phyloP scores from a whole-genome alignment of 2,797 vertebrate species.

The Rhincodon typus region DNA sequence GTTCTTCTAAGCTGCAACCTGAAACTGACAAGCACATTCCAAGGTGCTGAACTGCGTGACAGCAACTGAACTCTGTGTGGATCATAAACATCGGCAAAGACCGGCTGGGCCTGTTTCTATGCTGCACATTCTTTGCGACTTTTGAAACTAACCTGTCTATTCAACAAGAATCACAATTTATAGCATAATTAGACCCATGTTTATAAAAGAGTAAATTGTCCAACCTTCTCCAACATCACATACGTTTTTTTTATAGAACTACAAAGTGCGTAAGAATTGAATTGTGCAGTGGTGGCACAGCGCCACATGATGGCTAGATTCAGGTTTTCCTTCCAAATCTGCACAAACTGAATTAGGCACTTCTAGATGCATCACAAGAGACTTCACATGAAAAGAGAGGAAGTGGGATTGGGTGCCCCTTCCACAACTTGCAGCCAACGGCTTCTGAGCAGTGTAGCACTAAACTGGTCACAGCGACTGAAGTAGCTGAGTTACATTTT shows the following conservation, averaged over 20 bases:
- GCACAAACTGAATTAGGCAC: neutral
- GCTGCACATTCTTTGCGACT: neutral
- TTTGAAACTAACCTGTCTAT: neutral
- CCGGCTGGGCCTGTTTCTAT: neutral
- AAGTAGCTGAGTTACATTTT: neutral
- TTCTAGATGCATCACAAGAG: neutral
- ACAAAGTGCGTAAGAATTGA: neutral
- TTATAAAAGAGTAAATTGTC: neutral
- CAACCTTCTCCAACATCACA: neutral
- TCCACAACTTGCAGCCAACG: neutral
- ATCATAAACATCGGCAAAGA: neutral
- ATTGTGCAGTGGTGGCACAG: neutral
- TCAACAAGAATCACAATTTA: neutral
- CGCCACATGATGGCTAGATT: neutral
- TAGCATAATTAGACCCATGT: neutral
- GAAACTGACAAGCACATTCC: neutral
- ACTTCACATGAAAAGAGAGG: neutral
- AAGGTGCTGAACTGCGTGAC: neutral
- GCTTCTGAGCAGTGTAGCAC: neutral
- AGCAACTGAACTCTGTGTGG: neutral
- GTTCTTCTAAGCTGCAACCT: neutral
- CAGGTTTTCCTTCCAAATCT: neutral
- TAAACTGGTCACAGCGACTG: neutral
- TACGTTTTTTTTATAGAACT: neutral
- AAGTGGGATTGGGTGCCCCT: neutral